A percentile compares a stretch with the other conserved stretches of the same genome.
These are phyloP conservation scores for Nomada goodeniana DNA, from an alignment of 2,888 invertebrate species.

Conservation along the genomic window DNA sequence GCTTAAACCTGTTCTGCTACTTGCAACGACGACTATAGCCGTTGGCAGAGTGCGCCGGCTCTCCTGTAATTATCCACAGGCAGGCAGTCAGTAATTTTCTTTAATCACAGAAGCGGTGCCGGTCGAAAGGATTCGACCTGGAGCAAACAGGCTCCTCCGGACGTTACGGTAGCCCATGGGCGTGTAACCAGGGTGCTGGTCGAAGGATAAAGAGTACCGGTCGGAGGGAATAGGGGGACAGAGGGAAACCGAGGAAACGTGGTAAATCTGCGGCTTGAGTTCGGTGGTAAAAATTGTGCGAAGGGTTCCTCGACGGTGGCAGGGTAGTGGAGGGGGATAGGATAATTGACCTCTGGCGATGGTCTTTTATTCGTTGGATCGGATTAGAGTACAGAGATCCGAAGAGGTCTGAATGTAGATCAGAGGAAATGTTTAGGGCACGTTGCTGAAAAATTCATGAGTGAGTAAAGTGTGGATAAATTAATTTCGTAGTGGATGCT, in stretches of 20 bases:
- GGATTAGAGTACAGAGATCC: constrained; percentile 32
- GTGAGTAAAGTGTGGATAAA: neutral
- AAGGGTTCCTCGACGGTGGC: neutral
- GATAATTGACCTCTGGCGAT: constrained; percentile 18
- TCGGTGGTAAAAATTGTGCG: constrained; percentile 44
- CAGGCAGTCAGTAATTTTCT: constrained; percentile 81
- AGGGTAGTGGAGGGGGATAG: constrained; percentile 8
- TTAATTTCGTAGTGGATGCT: neutral
- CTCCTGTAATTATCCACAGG: constrained; percentile 81
- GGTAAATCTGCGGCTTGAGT: constrained; percentile 8
- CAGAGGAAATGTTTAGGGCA: too few relatives aligned
- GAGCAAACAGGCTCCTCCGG: constrained; percentile 52
- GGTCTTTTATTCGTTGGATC: constrained; percentile 24
- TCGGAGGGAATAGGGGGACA: constrained; percentile 32
- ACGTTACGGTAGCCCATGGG: constrained; percentile 54
- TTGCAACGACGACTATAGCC: neutral
- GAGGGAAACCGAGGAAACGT: constrained; percentile 34
- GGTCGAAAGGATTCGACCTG: constrained; percentile 69
- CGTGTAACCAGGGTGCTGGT: constrained; percentile 19
- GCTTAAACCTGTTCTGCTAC: neutral
- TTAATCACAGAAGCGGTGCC: constrained; percentile 81
- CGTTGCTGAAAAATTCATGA: neutral
- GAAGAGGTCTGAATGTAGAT: constrained; percentile 10
- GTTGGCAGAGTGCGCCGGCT: neutral
- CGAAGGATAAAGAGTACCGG: constrained; percentile 49